Conservation (phyloP, 2,113 vertebrate genomes). For the Oreamnos americanus region DNA sequence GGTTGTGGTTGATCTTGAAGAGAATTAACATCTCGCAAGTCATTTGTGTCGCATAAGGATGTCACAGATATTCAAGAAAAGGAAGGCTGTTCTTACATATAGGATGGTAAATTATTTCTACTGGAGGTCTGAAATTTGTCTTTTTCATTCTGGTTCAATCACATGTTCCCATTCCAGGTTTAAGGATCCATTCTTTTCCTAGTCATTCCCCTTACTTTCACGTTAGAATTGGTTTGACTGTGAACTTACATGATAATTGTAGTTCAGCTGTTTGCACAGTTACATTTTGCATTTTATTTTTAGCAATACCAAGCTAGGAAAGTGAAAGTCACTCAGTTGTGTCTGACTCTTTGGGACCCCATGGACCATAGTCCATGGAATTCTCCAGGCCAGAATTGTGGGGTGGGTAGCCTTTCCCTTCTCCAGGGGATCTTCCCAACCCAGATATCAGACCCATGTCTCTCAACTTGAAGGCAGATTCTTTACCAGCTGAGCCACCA, state of each 20-base stretch:
- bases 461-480: not conserved
- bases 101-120: not conserved
- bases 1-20: not conserved
- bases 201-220: not conserved
- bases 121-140: not conserved
- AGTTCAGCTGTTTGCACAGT: not conserved
- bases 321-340: not conserved
- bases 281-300: slow-evolving; percentile 14
- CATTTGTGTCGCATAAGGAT: not conserved
- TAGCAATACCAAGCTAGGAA: not conserved
- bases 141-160: not conserved
- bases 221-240: not conserved
- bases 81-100: not conserved
- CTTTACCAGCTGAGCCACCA: not conserved
- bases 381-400: not conserved
- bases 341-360: not conserved
- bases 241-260: not conserved
- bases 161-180: not conserved
- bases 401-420: not conserved
- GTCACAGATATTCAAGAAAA: not conserved
- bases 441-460: not conserved
- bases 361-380: not conserved
- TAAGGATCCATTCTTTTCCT: not conserved
- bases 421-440: not conserved
- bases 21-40: not conserved